Conservation (phyloP, 92 coral and sea anemone species). For the Epizoanthus ramosus region DNA sequence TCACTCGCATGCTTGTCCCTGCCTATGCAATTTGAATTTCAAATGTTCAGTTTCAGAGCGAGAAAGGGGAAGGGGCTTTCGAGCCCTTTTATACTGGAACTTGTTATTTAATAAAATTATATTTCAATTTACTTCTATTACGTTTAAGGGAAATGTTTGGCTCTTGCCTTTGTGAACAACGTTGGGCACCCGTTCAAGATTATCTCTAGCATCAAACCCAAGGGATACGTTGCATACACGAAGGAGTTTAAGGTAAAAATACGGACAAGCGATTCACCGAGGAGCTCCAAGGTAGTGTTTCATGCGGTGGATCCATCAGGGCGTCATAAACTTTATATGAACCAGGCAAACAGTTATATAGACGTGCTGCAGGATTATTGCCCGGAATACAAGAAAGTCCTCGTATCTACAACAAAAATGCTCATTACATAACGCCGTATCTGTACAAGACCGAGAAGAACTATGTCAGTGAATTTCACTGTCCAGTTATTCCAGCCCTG, state of each 20-base stretch:
- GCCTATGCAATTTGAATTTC: no score
- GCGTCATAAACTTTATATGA: constrained; percentile 5
- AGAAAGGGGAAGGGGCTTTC: no score
- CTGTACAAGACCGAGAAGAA: no score
- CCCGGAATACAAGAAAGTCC: constrained; percentile 19
- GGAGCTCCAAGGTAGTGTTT: constrained; percentile 44
- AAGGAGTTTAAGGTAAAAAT: constrained; percentile 49
- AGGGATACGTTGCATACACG: constrained; percentile 42
- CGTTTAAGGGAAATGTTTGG: constrained; percentile 49
- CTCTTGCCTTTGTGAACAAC: constrained; percentile 50
- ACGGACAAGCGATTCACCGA: constrained; percentile 20
- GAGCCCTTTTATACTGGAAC: no score
- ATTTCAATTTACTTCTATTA: background rate
- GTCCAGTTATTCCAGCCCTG: no score
- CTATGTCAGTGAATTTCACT: no score
- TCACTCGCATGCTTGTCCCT: no score
- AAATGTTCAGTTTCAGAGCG: no score
- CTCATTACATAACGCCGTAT: background rate
- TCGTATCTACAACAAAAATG: constrained; percentile 19
- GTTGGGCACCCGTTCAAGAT: constrained; percentile 50
- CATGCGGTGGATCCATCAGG: constrained; percentile 45
- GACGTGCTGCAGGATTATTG: constrained; percentile 26
- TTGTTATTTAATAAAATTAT: no score
- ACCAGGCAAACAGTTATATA: constrained; percentile 25
- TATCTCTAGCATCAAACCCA: constrained; percentile 52